phyloP scores from a whole-genome alignment of 2,797 vertebrate genomes.

The Myripristis murdjan region DNA sequence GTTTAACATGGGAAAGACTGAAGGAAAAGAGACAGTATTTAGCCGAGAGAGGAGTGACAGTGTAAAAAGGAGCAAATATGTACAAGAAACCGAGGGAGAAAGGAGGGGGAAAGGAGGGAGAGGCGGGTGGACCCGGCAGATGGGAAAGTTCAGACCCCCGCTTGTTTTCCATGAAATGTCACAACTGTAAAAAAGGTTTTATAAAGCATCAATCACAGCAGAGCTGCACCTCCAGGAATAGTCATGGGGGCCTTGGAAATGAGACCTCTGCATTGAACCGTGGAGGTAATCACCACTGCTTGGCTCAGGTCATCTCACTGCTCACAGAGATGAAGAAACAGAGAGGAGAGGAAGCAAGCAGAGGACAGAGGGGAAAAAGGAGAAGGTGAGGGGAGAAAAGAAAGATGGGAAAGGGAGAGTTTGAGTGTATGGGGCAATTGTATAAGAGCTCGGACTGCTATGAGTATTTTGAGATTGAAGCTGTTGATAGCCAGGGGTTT shows the following conservation, averaged over 20 bases:
- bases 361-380: conserved; percentile 5
- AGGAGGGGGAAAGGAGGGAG: conserved; percentile 40
- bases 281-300: conserved; percentile 77
- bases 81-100: conserved; percentile 14
- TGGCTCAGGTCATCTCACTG: conserved; percentile 70
- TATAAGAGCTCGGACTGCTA: too few species aligned
- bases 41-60: conserved; percentile 3
- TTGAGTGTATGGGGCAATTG: too few species aligned
- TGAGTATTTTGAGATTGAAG: too few species aligned
- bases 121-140: conserved; percentile 39
- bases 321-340: conserved; percentile 46
- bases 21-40: conserved; percentile 38
- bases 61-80: conserved; percentile 34
- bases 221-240: conserved; percentile 76
- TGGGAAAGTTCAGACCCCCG: conserved; percentile 74
- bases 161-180: conserved; percentile 86
- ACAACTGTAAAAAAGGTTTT: conserved; percentile 80
- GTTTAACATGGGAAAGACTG: conserved; percentile 40
- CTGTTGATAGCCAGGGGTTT: too few species aligned
- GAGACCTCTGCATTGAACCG: conserved; percentile 76
- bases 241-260: conserved; percentile 70
- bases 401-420: too few species aligned
- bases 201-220: conserved; percentile 79
- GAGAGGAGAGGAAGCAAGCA: conserved; percentile 48
- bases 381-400: too few species aligned